Evolutionary conservation across 2,888 invertebrate genomes (phyloP).

Genomic region (Agrotis puta): DNA sequence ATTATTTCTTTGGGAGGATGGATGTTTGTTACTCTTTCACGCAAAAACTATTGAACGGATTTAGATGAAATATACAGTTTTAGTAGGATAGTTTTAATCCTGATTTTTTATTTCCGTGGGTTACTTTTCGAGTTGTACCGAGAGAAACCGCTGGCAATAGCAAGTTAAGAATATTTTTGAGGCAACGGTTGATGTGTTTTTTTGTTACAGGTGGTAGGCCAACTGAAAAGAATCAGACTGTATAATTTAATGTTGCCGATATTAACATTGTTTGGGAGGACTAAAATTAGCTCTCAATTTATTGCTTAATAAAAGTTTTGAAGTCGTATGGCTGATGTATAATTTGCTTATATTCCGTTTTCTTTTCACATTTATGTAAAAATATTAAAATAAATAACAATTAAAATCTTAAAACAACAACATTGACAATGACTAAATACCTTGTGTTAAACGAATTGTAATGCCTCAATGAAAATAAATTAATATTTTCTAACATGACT

Average conservation of each 20-base stretch:
- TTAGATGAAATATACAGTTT: no score
- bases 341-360: background rate
- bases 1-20: no score
- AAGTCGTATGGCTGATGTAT: background rate
- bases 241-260: background rate
- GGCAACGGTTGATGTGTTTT: no score
- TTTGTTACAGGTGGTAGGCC: no score
- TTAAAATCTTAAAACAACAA: conserved; percentile 7
- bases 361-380: background rate
- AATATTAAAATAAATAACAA: background rate
- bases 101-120: no score
- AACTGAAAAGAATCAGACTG: no score
- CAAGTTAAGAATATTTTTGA: no score
- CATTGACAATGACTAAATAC: conserved; percentile 15
- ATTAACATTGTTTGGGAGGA: background rate
- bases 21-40: no score
- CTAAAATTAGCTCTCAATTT: background rate
- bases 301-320: background rate
- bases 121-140: no score
- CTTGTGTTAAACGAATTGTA: conserved; percentile 34
- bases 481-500: conserved; percentile 33
- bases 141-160: no score
- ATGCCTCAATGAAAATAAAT: conserved; percentile 32
- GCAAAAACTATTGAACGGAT: no score
- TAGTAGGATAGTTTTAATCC: no score